These are phyloP conservation scores for Ceraclea dissimilis DNA, from an alignment of 2,888 invertebrate genomes.

Conservation along the genomic window DNA sequence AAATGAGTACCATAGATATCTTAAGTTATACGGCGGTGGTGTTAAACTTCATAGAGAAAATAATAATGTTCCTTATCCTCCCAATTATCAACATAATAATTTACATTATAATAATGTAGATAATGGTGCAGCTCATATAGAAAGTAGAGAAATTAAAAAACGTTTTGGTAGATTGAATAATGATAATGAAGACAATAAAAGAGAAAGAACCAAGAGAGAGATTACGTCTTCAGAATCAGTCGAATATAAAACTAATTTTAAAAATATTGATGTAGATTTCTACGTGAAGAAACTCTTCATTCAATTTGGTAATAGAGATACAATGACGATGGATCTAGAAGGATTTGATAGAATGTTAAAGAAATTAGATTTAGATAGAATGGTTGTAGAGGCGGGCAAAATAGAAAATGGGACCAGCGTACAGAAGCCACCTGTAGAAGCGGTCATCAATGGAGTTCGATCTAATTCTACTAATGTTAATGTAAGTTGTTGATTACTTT, in stretches of 20 bases:
- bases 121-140: too few relatives aligned
- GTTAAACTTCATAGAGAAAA: too few relatives aligned
- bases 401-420: conserved; percentile 18
- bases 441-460: conserved; percentile 16
- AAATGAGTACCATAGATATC: too few relatives aligned
- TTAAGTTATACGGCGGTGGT: too few relatives aligned
- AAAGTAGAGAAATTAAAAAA: too few relatives aligned
- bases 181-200: not conserved
- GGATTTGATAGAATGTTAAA: conserved; percentile 64
- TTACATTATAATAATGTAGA: too few relatives aligned
- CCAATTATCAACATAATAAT: too few relatives aligned
- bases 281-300: conserved; percentile 62
- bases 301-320: conserved; percentile 56
- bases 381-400: conserved; percentile 40
- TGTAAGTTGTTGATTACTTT: conserved; percentile 35
- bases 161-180: too few relatives aligned
- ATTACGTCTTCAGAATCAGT: conserved; percentile 30
- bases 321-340: conserved; percentile 54
- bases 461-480: conserved; percentile 34
- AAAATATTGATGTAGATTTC: conserved; percentile 44
- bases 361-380: conserved; percentile 49
- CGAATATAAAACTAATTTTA: conserved; percentile 26
- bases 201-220: conserved; percentile 32
- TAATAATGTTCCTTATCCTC: too few relatives aligned
- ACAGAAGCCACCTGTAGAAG: conserved; percentile 14